Evolutionary conservation across 2,888 invertebrate species (phyloP).

Genomic region (Agonopterix heracliana): DNA sequence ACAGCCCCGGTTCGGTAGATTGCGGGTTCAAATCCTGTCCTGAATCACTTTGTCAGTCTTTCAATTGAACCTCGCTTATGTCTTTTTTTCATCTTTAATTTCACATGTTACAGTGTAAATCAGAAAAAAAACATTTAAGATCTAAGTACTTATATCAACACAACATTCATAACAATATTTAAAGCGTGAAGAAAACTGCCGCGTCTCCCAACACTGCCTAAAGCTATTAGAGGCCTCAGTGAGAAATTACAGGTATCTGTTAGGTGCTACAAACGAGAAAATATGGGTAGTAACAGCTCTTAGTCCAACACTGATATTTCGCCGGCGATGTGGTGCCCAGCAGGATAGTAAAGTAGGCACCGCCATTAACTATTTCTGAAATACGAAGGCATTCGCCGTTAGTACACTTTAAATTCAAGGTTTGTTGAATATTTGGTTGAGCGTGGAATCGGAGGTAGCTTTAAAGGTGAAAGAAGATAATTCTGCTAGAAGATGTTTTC

Average conservation of each 20-base stretch:
- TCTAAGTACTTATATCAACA: too few species aligned
- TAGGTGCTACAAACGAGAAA: conserved; percentile 30
- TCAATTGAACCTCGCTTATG: too few species aligned
- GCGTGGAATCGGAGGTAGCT: neutral
- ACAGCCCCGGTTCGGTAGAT: too few species aligned
- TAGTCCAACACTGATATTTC: conserved; percentile 18
- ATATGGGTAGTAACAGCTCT: conserved; percentile 19
- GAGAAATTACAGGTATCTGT: conserved; percentile 33
- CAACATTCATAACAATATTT: too few species aligned
- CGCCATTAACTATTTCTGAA: neutral
- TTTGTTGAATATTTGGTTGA: neutral
- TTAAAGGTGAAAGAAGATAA: neutral
- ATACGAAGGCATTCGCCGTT: neutral
- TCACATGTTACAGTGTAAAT: too few species aligned
- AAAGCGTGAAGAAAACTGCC: neutral
- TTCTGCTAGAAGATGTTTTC: too few species aligned
- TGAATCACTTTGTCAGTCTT: too few species aligned
- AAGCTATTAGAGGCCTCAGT: conserved; percentile 7
- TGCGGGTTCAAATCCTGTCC: too few species aligned
- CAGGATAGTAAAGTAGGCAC: neutral
- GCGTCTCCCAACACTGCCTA: neutral
- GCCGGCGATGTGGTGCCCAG: neutral
- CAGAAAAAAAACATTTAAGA: too few species aligned
- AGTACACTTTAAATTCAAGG: neutral
- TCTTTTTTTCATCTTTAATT: too few species aligned